Evolutionary conservation across 2,888 invertebrate species (phyloP), one percentile per base, ranked within the genome.

Genomic region (Sesia apiformis): DNA sequence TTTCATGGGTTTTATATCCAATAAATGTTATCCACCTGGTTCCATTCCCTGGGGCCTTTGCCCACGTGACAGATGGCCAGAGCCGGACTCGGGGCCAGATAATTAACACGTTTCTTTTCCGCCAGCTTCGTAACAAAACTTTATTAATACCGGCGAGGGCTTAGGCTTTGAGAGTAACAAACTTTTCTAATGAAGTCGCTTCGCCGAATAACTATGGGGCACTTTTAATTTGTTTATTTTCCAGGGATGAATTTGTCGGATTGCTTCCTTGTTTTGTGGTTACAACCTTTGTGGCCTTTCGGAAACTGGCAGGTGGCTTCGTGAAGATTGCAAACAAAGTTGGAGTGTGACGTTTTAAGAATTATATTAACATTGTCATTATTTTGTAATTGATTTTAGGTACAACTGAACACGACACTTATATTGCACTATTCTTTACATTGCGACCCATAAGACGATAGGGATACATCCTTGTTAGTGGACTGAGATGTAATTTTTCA

Each of bases 171-270:
- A 84, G 81, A 78, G 81, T 74, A 80, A 78, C 83, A 79, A 88
- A 88, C 81, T 87, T 89, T 87, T 84, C 81, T 89, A 87, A 88
- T 88, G 87, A 88, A 89, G 87, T 83, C 81, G 78, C 77, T 75
- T 67, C 70, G 69, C 71, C 71, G 83, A 86, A 84, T 86, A 86
- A 81, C 82, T 83, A 81, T 79, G 78, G 76, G 68, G 70, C 72
- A 72, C 77, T 78, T 76, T 84, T 84, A 84, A 84, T 85, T 85
- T 82, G 78, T 84, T 84, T 77, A 76, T 40, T 46, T 46, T 8
- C 5, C 46, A 46, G 46, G 46, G 46, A 8, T n/a, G 8, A 46
- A 23, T 23, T 23, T 23, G 23, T 23, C 23, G 23, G 23, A 23
- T 23, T 23, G 23, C 23, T 23, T 23, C 23, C 23, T 23, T 23